phyloP scores from a whole-genome alignment of 2,113 vertebrate genomes.

The Origma solitaria region DNA sequence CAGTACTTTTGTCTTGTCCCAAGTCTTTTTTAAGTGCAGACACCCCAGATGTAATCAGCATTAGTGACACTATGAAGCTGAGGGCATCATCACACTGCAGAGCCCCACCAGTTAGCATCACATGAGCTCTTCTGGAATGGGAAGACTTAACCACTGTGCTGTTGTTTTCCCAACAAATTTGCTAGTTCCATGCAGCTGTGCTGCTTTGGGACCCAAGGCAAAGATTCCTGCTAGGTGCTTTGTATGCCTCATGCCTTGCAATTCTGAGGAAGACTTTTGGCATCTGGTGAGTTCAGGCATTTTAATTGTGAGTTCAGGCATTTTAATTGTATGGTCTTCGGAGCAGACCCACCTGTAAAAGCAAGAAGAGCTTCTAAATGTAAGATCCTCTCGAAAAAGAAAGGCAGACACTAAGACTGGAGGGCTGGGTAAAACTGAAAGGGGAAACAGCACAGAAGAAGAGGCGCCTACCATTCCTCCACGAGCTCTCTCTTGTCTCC shows the following conservation, averaged over 20 bases:
- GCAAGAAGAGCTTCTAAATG: not conserved
- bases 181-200: not conserved
- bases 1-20: not conserved
- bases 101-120: not conserved
- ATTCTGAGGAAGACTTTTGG: not conserved
- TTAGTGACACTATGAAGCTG: not conserved
- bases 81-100: not conserved
- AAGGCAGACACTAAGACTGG: not conserved
- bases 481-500: not conserved
- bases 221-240: not conserved
- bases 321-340: fast-evolving
- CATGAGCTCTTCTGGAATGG: fast-evolving
- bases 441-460: not conserved
- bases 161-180: not conserved
- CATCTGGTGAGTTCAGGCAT: not conserved
- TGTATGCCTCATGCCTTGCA: not conserved
- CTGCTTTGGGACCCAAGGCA: not conserved
- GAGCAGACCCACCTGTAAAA: not conserved
- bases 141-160: not conserved
- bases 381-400: not conserved
- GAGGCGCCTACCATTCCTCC: not conserved
- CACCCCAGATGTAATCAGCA: not conserved
- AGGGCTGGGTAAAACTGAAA: not conserved
- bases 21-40: not conserved
- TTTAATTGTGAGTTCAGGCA: not conserved